These are phyloP conservation scores for Parazoanthus swiftii DNA, from an alignment of 92 coral and sea anemone species.

Conservation along the genomic window DNA sequence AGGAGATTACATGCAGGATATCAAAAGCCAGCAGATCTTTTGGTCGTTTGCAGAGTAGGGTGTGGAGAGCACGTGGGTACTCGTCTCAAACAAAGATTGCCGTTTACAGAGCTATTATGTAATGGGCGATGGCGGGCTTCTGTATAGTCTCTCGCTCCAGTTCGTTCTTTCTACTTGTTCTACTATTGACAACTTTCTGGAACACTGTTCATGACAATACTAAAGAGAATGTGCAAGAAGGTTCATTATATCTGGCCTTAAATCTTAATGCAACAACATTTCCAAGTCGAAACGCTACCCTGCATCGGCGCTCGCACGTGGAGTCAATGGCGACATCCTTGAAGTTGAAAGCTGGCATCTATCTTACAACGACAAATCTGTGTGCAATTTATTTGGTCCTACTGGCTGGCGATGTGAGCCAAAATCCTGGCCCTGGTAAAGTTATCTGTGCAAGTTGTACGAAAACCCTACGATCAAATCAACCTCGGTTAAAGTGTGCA, in stretches of 20 bases:
- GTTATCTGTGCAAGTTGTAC: conserved; percentile 9
- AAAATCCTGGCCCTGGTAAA: conserved; percentile 11
- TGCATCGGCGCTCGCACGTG: not conserved
- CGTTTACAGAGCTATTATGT: no score
- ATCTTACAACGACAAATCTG: not conserved
- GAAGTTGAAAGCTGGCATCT: not conserved
- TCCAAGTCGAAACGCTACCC: not conserved
- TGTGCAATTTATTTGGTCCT: not conserved
- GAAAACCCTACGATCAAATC: conserved; percentile 9
- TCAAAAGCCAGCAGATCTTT: no score
- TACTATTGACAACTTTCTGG: not conserved
- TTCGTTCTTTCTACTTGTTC: not conserved
- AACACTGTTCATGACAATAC: not conserved
- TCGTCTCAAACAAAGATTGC: no score
- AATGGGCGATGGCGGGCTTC: not conserved
- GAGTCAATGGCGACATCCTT: not conserved
- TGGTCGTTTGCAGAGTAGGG: no score
- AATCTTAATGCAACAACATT: not conserved
- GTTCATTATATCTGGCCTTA: not conserved
- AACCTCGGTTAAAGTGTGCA: conserved; percentile 21
- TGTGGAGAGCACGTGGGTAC: no score
- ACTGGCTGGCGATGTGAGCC: not conserved
- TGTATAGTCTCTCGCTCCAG: not conserved
- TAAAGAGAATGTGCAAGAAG: not conserved
- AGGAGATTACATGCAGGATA: no score